Evolutionary conservation across 2,113 vertebrate genomes (phyloP).

Genomic region (Varanus komodoensis): DNA sequence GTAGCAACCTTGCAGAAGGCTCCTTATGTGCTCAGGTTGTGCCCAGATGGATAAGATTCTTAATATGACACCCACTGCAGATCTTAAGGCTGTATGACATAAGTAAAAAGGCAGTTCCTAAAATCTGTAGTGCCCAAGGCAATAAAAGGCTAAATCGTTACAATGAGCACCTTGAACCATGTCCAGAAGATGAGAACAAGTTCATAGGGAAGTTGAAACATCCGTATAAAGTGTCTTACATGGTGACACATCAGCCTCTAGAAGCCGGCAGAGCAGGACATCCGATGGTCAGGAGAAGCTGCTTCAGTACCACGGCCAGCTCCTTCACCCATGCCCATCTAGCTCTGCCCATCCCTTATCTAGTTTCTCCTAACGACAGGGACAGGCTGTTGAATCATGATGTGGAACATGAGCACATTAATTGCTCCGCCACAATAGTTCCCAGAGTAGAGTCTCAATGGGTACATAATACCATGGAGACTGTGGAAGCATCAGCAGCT

Average conservation of each 20-base stretch:
- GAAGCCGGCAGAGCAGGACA: background rate
- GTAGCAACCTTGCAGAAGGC: background rate
- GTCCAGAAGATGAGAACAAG: background rate
- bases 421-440: background rate
- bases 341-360: background rate
- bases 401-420: background rate
- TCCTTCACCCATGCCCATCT: background rate
- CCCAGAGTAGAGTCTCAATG: background rate
- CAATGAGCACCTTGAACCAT: background rate
- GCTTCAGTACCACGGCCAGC: constrained; percentile 1
- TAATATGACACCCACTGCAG: background rate
- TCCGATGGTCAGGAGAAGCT: background rate
- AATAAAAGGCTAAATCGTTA: background rate
- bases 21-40: background rate
- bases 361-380: background rate
- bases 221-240: no score
- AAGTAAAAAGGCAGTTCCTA: background rate
- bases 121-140: background rate
- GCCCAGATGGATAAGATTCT: background rate
- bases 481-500: background rate
- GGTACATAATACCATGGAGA: background rate
- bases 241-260: background rate
- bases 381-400: background rate
- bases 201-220: background rate
- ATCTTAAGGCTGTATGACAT: background rate